A percentile compares a stretch with the other conserved stretches of the same genome.
phyloP scores from a whole-genome alignment of 2,113 vertebrate species.

The Myocastor coypus region DNA sequence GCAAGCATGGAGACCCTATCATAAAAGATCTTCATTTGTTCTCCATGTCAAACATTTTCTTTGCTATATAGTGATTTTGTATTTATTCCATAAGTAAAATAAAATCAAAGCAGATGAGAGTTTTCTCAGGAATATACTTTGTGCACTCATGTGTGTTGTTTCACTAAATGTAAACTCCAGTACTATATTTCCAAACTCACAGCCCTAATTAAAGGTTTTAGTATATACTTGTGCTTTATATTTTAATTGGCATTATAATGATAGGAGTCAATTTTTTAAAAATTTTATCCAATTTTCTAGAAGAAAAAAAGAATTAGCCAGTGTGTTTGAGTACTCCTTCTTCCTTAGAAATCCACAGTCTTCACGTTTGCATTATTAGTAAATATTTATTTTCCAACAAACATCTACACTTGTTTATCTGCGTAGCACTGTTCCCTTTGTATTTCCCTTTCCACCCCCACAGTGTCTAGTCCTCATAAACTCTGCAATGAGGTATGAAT shows the following conservation, averaged over 20 bases:
- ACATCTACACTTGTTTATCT: background rate
- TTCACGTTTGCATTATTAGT: background rate
- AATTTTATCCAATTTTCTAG: background rate
- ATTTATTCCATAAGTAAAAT: background rate
- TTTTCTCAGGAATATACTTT: background rate
- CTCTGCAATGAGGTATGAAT: slow-evolving; percentile 37
- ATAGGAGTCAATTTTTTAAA: background rate
- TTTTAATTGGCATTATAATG: background rate
- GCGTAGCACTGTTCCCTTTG: background rate
- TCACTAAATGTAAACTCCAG: slow-evolving; percentile 42
- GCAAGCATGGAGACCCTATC: background rate
- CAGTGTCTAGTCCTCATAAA: slow-evolving; percentile 11
- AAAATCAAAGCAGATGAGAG: background rate
- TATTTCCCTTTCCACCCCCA: slow-evolving; percentile 28
- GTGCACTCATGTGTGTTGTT: background rate
- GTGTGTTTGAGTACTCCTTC: background rate
- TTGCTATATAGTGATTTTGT: background rate
- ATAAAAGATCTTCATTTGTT: background rate
- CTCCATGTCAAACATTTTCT: background rate
- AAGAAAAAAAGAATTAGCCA: background rate
- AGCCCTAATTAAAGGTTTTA: background rate
- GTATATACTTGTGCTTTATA: background rate
- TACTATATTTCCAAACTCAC: background rate
- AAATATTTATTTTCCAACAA: background rate
- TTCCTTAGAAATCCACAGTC: background rate